A percentile compares a stretch with the other conserved stretches of the same genome.
Evolutionary conservation across 2,797 vertebrate genomes (phyloP).

Genomic region (Urophycis tenuis): DNA sequence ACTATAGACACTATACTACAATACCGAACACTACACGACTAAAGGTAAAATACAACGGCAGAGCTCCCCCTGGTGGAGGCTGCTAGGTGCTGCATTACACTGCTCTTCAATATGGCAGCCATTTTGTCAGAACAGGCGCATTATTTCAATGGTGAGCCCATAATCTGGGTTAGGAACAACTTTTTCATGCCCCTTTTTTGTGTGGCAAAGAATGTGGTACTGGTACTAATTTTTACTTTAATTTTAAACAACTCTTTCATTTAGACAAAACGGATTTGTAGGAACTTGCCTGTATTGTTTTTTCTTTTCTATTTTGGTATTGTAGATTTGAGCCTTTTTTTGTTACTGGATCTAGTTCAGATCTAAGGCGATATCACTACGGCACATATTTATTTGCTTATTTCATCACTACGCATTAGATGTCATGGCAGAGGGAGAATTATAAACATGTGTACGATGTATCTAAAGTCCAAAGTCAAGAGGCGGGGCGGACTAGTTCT

Average conservation of each 20-base stretch:
- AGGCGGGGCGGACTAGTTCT: not conserved
- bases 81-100: slow-evolving; percentile 24
- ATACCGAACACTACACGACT: slow-evolving; percentile 10
- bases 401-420: not conserved
- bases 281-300: not conserved
- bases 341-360: slow-evolving; percentile 7
- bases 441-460: not conserved
- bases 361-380: slow-evolving; percentile 33
- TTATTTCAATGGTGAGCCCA: slow-evolving; percentile 32
- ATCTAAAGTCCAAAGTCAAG: not conserved
- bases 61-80: slow-evolving; percentile 31
- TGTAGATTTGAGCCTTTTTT: slow-evolving; percentile 35
- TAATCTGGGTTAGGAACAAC: slow-evolving; percentile 29
- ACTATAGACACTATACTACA: too few species aligned
- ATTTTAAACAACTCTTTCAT: slow-evolving; percentile 15
- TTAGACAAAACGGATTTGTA: slow-evolving; percentile 14
- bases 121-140: slow-evolving; percentile 43
- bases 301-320: slow-evolving; percentile 14
- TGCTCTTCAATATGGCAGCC: slow-evolving; percentile 33
- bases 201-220: slow-evolving; percentile 25
- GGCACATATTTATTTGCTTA: slow-evolving; percentile 33
- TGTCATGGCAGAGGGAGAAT: not conserved
- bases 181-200: slow-evolving; percentile 7
- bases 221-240: slow-evolving; percentile 21
- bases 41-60: slow-evolving; percentile 12